Evolutionary conservation across 1,140 invertebrate species (phyloP).

Genomic region (Bombus confusus): DNA sequence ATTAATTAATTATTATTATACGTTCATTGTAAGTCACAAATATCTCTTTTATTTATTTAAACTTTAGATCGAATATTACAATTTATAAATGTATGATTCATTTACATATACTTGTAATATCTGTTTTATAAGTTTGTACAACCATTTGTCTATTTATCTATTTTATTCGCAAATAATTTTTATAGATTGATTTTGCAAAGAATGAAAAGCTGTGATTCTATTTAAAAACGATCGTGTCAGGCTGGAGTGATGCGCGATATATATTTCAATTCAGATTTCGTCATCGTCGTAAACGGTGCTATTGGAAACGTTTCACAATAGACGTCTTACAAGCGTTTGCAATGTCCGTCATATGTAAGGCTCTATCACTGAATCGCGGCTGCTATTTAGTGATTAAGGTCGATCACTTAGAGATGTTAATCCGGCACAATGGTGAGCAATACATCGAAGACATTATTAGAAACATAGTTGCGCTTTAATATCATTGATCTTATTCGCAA

Average conservation of each 20-base stretch:
- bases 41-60: neutral
- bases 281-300: neutral
- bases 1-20: constrained; percentile 38
- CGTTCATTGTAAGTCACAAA: neutral
- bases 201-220: neutral
- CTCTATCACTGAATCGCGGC: constrained; percentile 19
- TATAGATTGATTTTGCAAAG: neutral
- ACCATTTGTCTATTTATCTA: neutral
- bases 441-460: neutral
- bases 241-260: accelerated
- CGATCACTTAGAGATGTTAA: neutral
- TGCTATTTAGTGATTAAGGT: constrained; percentile 16
- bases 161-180: neutral
- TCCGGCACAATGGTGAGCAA: too few relatives aligned
- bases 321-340: neutral
- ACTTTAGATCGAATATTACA: neutral
- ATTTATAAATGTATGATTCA: neutral
- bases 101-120: neutral
- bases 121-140: too few relatives aligned
- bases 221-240: neutral
- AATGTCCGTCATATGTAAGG: neutral
- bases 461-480: neutral
- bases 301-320: neutral
- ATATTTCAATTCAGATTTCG: neutral
- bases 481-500: neutral